Conservation (phyloP, 2,113 vertebrate species). For the Sinocyclocheilus anophthalmus region DNA sequence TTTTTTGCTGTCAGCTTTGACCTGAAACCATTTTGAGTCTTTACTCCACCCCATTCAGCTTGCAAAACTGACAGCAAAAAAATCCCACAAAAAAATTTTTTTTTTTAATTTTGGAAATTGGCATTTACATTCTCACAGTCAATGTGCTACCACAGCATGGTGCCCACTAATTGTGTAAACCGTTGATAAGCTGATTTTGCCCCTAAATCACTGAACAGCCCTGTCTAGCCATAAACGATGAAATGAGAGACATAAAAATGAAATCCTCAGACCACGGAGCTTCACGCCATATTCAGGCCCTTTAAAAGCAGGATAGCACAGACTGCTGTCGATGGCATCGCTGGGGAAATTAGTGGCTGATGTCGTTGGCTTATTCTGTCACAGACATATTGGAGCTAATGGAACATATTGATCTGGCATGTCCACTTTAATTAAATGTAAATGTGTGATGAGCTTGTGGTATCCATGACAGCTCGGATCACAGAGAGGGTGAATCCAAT, state of each 20-base stretch:
- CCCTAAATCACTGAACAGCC: not conserved
- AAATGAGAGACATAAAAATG: not conserved
- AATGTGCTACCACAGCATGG: not conserved
- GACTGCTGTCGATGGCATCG: not conserved
- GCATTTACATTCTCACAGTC: not conserved
- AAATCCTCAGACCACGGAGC: not conserved
- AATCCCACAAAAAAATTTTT: conserved; percentile 1
- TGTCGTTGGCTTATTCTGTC: conserved; percentile 14
- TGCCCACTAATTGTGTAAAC: not conserved
- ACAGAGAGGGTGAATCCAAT: not conserved
- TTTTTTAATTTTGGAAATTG: not conserved
- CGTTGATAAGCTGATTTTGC: not conserved
- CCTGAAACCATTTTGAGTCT: conserved; percentile 2
- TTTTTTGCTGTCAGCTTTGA: conserved; percentile 9
- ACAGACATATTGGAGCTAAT: conserved; percentile 34
- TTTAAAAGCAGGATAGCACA: not conserved
- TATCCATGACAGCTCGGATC: not conserved
- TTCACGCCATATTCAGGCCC: not conserved
- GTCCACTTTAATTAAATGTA: conserved; percentile 36
- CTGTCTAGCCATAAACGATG: not conserved
- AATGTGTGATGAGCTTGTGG: conserved; percentile 20
- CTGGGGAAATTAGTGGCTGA: conserved; percentile 32
- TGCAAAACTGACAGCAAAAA: conserved; percentile 16
- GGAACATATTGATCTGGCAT: conserved; percentile 43
- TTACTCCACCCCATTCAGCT: not conserved